Conservation (phyloP, 1,140 invertebrate species). For the Drosophila nannoptera region DNA sequence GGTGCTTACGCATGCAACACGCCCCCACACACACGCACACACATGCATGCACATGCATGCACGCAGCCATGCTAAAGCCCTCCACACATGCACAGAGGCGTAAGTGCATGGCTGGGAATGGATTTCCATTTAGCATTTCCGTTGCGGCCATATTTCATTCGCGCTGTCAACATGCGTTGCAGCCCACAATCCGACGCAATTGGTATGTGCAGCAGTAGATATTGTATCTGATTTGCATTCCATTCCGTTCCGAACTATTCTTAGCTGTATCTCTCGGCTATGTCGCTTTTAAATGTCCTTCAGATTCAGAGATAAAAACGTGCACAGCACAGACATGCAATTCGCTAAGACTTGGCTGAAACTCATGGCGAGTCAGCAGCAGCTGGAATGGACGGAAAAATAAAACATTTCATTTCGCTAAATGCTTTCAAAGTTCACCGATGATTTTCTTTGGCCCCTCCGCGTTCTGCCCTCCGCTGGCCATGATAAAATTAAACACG, state of each 20-base stretch:
- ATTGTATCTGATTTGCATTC: conserved; percentile 11
- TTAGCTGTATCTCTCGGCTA: too few relatives aligned
- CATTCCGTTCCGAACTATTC: background rate
- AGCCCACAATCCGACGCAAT: conserved; percentile 1
- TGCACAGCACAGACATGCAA: background rate
- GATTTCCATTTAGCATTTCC: conserved; percentile 64
- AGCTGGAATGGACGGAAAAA: conserved; percentile 31
- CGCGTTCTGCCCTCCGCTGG: conserved; percentile 40
- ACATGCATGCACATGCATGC: too few relatives aligned
- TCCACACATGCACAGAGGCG: too few relatives aligned
- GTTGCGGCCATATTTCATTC: conserved; percentile 65
- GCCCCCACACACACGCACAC: conserved; percentile 15
- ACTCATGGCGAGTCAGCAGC: background rate
- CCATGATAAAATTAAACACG: conserved; percentile 67
- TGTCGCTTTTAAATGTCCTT: too few relatives aligned
- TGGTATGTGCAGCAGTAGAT: background rate
- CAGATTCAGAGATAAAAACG: too few relatives aligned
- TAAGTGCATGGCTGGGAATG: conserved; percentile 27
- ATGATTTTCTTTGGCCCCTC: conserved; percentile 31
- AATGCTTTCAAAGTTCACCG: conserved; percentile 64
- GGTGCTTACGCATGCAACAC: conserved; percentile 25
- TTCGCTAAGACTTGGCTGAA: background rate
- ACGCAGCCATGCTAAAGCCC: too few relatives aligned
- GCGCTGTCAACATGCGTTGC: conserved; percentile 31
- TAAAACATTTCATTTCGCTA: conserved; percentile 72